Conservation (phyloP, 2,113 vertebrate genomes). For the Melanostigma gelatinosum region DNA sequence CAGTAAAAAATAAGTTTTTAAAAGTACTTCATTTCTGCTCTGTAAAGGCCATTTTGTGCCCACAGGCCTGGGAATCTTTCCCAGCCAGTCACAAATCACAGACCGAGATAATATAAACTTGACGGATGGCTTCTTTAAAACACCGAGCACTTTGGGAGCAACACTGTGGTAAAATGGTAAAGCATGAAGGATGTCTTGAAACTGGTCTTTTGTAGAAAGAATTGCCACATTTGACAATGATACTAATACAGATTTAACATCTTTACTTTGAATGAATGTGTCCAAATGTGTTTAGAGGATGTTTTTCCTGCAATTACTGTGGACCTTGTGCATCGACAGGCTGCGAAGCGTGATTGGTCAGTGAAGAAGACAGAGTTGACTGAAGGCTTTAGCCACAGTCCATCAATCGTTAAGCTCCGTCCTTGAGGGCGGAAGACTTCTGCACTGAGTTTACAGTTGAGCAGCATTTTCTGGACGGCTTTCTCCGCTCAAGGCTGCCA, state of each 20-base stretch:
- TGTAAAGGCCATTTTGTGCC: conserved; percentile 29
- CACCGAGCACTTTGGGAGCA: conserved; percentile 22
- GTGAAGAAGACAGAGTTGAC: conserved; percentile 68
- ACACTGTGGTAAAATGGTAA: conserved; percentile 45
- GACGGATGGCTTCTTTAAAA: conserved; percentile 49
- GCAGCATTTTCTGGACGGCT: conserved; percentile 26
- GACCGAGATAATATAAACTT: conserved; percentile 2
- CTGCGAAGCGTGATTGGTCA: conserved; percentile 45
- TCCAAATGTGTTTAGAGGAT: conserved; percentile 37
- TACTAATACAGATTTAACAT: conserved; percentile 16
- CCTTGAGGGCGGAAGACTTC: conserved; percentile 62
- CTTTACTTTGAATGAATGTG: conserved; percentile 35
- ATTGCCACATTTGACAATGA: conserved; percentile 4
- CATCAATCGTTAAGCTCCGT: conserved; percentile 68
- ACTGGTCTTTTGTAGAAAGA: conserved; percentile 8
- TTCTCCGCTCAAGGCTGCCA: conserved; percentile 60
- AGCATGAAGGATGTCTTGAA: conserved; percentile 31
- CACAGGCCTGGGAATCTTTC: conserved; percentile 12
- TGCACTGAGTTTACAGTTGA: conserved; percentile 39
- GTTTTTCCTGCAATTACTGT: conserved; percentile 55
- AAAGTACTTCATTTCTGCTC: conserved; percentile 19
- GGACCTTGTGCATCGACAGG: conserved; percentile 56
- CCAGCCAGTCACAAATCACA: conserved; percentile 29
- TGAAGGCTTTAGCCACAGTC: conserved; percentile 64
- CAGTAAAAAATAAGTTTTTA: background rate